These are phyloP conservation scores for Amphibalanus amphitrite DNA, from an alignment of 1,140 invertebrate species.

Conservation along the genomic window DNA sequence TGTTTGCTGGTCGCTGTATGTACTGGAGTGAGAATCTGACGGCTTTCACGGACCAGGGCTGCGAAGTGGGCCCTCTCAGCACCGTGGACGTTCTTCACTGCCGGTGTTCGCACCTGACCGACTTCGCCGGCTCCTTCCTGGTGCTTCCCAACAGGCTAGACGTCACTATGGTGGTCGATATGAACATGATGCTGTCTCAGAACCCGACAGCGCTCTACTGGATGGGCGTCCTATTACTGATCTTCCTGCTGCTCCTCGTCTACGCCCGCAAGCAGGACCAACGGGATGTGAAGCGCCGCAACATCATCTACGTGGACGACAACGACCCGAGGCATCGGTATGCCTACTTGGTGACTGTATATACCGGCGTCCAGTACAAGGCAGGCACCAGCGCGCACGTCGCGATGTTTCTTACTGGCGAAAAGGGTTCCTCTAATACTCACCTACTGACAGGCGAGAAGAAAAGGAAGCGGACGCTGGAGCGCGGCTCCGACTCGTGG, in stretches of 20 bases:
- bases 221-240: background rate
- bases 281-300: background rate
- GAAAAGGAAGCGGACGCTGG: background rate
- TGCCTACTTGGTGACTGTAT: background rate
- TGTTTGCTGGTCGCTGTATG: background rate
- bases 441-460: background rate
- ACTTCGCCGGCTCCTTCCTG: background rate
- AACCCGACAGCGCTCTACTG: background rate
- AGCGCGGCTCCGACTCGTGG: constrained; percentile 3
- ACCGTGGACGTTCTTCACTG: background rate
- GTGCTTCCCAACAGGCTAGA: background rate
- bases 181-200: background rate
- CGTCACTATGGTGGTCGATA: background rate
- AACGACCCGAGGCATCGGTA: background rate
- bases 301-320: background rate
- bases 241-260: background rate
- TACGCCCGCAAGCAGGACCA: background rate
- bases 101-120: background rate
- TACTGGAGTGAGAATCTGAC: background rate
- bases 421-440: background rate
- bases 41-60: background rate
- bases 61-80: background rate
- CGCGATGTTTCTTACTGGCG: background rate
- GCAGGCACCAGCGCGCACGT: background rate
- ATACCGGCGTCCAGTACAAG: background rate